A percentile compares a stretch with the other conserved stretches of the same genome.
Conservation (phyloP, 1,140 invertebrate species). For the Magallana angulata region DNA sequence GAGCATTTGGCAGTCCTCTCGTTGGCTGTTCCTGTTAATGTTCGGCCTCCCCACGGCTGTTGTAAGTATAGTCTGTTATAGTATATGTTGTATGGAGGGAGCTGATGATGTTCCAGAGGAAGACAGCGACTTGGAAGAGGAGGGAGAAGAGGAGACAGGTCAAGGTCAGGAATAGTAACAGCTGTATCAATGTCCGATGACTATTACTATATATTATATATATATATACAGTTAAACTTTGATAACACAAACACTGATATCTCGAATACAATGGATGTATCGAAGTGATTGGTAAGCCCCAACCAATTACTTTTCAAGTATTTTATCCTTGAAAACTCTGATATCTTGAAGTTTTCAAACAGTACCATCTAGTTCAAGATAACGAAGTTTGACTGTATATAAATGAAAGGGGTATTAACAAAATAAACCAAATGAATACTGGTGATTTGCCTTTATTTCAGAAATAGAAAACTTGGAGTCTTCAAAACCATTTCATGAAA, state of each 20-base stretch:
- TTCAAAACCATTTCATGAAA: slow-evolving; percentile 39
- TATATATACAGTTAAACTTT: no score
- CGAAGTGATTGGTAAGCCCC: no score
- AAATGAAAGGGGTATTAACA: no score
- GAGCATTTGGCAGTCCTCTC: slow-evolving; percentile 76
- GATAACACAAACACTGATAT: no score
- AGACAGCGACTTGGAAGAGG: slow-evolving; percentile 68
- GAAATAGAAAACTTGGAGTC: slow-evolving; percentile 11
- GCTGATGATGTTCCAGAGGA: slow-evolving; percentile 66
- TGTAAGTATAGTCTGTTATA: slow-evolving; percentile 77
- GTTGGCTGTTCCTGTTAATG: slow-evolving; percentile 77
- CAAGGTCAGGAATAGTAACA: slow-evolving; percentile 1
- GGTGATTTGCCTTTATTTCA: not conserved
- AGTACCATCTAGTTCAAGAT: no score
- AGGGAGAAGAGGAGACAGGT: slow-evolving; percentile 58
- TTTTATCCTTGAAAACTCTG: no score
- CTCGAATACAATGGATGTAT: no score
- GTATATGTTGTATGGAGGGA: slow-evolving; percentile 77
- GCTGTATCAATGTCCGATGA: not conserved
- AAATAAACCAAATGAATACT: no score
- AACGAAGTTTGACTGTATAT: no score
- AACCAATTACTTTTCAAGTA: no score
- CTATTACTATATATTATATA: no score
- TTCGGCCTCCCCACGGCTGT: slow-evolving; percentile 77
- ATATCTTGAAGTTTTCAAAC: no score